These are phyloP conservation scores for Mythimna ferrago DNA, from an alignment of 2,888 invertebrate species.

Conservation along the genomic window DNA sequence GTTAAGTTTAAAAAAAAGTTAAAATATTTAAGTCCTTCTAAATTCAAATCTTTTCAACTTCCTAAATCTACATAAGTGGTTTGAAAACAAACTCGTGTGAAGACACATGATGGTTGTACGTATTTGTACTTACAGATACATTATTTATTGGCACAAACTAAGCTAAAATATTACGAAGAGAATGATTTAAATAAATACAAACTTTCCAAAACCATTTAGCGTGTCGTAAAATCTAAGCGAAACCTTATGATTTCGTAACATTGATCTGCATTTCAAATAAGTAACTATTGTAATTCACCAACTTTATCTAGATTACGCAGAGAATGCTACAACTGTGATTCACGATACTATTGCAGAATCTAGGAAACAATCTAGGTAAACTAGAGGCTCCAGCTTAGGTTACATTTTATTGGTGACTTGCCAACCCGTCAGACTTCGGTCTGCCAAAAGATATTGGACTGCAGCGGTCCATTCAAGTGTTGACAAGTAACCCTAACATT, in stretches of 20 bases:
- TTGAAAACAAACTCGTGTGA: neutral
- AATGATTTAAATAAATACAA: neutral
- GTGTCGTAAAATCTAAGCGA: constrained; percentile 12
- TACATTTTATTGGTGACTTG: neutral
- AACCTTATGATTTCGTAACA: constrained; percentile 30
- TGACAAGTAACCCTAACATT: too few relatives aligned
- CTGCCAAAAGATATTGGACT: too few relatives aligned
- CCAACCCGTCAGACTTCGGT: too few relatives aligned
- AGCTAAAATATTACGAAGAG: too few relatives aligned
- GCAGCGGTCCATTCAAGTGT: too few relatives aligned
- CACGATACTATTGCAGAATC: constrained; percentile 45
- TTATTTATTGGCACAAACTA: too few relatives aligned
- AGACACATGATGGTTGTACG: too few relatives aligned
- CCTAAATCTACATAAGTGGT: too few relatives aligned
- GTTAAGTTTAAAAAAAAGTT: neutral
- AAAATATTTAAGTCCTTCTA: neutral
- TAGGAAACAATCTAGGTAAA: constrained; percentile 35
- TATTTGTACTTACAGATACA: too few relatives aligned
- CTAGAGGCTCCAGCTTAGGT: neutral
- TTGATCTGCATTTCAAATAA: constrained; percentile 40
- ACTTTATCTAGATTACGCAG: constrained; percentile 41
- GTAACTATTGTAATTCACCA: constrained; percentile 18
- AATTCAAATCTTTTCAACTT: too few relatives aligned
- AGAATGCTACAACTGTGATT: constrained; percentile 46
- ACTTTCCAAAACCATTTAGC: constrained; percentile 4